Percentiles rank a stretch among this genome's conserved stretches.
Evolutionary conservation across 2,797 vertebrate species (phyloP).

Genomic region (Atherinosoma microstoma): DNA sequence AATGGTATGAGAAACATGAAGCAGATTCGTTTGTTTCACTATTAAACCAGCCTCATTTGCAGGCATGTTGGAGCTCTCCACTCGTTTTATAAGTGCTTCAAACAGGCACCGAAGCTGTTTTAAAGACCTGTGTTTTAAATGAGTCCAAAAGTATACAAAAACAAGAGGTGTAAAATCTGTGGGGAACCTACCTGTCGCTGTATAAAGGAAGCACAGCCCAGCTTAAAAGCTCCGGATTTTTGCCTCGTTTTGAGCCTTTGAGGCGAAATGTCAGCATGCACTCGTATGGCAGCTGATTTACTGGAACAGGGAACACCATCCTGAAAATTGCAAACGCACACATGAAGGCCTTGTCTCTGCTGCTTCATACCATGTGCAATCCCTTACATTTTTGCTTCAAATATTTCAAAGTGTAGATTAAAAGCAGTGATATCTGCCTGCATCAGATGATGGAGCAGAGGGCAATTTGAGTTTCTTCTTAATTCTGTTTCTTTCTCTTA

Average conservation of each 20-base stretch:
- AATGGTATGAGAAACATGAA: neutral
- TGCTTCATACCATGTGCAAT: neutral
- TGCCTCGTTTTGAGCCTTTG: constrained; percentile 75
- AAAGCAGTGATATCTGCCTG: too few relatives aligned
- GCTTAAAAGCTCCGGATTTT: constrained; percentile 60
- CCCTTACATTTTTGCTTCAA: neutral
- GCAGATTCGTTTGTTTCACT: neutral
- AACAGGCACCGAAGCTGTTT: too few relatives aligned
- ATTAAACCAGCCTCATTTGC: neutral
- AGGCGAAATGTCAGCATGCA: constrained; percentile 78
- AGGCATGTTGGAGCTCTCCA: neutral
- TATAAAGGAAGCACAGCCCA: constrained; percentile 82
- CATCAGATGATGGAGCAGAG: neutral
- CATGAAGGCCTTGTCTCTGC: neutral
- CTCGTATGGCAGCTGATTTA: constrained; percentile 78
- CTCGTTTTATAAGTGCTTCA: neutral
- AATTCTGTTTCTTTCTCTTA: neutral
- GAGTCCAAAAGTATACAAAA: neutral
- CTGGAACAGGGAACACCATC: constrained; percentile 77
- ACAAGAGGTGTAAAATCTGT: neutral
- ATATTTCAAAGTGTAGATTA: too few relatives aligned
- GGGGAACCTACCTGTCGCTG: constrained; percentile 58
- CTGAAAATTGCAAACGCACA: constrained; percentile 53
- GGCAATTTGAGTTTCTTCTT: neutral
- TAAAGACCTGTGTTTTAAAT: too few relatives aligned